phyloP scores from a whole-genome alignment of 1,140 invertebrate species.

The silkworm (Bombyx mori) region DNA sequence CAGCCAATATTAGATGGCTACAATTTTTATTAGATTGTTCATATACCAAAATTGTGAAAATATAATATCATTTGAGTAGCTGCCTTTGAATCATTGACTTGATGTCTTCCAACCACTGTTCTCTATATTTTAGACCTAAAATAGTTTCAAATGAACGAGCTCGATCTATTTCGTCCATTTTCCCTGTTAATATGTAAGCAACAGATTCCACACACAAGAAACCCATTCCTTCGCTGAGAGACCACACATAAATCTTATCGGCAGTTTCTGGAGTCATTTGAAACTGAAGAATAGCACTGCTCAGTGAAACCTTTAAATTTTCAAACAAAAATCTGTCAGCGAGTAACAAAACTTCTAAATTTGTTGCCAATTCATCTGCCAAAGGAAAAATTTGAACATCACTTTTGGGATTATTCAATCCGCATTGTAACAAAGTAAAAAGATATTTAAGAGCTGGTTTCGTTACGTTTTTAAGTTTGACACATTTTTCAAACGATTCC shows the following conservation, averaged over 20 bases:
- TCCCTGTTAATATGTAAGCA: constrained; percentile 66
- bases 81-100: constrained; percentile 54
- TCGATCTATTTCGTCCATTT: constrained; percentile 56
- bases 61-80: constrained; percentile 29
- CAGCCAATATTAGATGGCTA: no score
- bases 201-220: constrained; percentile 72
- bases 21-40: not conserved
- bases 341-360: constrained; percentile 77
- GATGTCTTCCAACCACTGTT: constrained; percentile 65
- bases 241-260: constrained; percentile 72
- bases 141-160: constrained; percentile 49
- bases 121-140: constrained; percentile 54
- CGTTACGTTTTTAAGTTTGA: constrained; percentile 72
- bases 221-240: constrained; percentile 71
- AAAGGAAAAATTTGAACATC: constrained; percentile 55
- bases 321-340: constrained; percentile 77
- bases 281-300: constrained; percentile 69
- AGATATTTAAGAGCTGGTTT: constrained; percentile 71
- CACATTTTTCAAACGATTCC: constrained; percentile 73
- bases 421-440: constrained; percentile 67
- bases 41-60: constrained; percentile 1
- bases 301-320: constrained; percentile 71
- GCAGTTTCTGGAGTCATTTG: constrained; percentile 56
- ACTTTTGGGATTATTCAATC: constrained; percentile 55
- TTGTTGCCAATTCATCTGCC: constrained; percentile 67